These are phyloP conservation scores for Anser brachyrhynchus DNA, from an alignment of 2,113 vertebrate genomes.

Conservation along the genomic window DNA sequence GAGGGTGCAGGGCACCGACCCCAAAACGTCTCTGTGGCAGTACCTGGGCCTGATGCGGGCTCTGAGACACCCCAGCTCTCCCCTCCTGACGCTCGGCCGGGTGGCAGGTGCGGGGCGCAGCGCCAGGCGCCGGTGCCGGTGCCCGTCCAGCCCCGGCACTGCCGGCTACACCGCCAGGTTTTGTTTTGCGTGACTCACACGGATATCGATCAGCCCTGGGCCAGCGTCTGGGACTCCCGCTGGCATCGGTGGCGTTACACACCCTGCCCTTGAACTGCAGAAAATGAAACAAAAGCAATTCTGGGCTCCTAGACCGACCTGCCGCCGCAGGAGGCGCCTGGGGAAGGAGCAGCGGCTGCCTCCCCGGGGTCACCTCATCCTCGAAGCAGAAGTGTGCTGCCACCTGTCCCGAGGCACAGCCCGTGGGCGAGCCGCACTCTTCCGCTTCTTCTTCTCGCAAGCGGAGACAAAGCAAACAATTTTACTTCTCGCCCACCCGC, in stretches of 20 bases:
- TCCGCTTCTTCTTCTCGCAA: accelerated
- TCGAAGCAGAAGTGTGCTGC: too few species aligned
- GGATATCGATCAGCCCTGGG: accelerated
- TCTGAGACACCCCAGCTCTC: not conserved
- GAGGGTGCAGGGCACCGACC: accelerated
- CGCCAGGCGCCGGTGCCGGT: not conserved
- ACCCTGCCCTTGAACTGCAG: not conserved
- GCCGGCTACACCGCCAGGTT: not conserved
- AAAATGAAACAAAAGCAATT: accelerated
- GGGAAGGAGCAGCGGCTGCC: not conserved
- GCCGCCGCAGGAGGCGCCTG: accelerated
- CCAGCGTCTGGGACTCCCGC: not conserved
- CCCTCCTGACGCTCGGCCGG: not conserved
- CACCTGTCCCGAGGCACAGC: not conserved
- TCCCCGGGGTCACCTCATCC: not conserved
- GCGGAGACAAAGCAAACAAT: not conserved
- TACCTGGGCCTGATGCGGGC: accelerated
- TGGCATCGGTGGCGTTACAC: not conserved
- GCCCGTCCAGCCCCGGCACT: not conserved
- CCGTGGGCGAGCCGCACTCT: accelerated
- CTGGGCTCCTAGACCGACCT: accelerated
- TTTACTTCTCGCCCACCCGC: too few species aligned
- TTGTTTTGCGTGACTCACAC: not conserved
- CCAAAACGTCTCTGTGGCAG: not conserved
- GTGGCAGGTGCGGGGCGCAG: not conserved